Evolutionary conservation across 2,113 vertebrate species (phyloP).

Genomic region (Emberiza fucata): DNA sequence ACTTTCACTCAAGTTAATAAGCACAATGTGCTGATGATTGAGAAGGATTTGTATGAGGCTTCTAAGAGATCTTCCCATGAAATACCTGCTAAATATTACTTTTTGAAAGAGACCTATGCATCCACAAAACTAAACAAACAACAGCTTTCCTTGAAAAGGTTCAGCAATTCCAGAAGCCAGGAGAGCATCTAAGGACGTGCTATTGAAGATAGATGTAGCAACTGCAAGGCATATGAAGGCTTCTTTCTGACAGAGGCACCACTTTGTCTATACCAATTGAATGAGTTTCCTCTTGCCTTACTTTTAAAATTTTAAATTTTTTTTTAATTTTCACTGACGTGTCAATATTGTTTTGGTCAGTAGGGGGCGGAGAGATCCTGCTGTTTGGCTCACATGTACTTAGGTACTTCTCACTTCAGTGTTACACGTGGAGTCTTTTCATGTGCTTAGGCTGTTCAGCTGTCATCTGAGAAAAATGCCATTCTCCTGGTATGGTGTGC

Average conservation of each 20-base stretch:
- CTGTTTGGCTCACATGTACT: background rate
- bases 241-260: background rate
- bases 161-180: background rate
- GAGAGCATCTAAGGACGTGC: background rate
- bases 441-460: background rate
- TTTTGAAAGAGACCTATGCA: background rate
- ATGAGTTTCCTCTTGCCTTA: background rate
- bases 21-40: background rate
- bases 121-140: background rate
- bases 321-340: background rate
- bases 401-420: background rate
- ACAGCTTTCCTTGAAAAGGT: background rate
- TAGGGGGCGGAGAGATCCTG: slow-evolving; percentile 63
- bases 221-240: background rate
- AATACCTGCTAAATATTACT: background rate
- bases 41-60: background rate
- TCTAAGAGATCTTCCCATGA: background rate
- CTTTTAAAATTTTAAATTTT: background rate
- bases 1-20: background rate
- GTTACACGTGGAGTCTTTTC: accelerated
- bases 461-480: background rate
- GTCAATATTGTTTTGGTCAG: slow-evolving; percentile 27
- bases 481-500: background rate
- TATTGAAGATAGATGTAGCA: background rate
- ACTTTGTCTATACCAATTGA: background rate